phyloP scores from a whole-genome alignment of 2,888 invertebrate genomes.

The Eupithecia inturbata region DNA sequence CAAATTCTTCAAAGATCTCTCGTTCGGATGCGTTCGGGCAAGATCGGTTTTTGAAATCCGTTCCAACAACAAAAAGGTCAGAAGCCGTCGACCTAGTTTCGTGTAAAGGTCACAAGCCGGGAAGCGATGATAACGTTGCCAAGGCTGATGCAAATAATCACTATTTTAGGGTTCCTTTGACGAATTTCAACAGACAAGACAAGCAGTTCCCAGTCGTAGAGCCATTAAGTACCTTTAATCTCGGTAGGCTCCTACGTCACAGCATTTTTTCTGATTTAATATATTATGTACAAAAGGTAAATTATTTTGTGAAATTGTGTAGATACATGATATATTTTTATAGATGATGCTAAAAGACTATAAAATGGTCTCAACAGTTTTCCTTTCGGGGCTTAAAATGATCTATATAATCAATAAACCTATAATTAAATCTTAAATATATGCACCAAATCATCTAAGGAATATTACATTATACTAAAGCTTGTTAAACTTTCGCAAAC shows the following conservation, averaged over 20 bases:
- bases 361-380: too few relatives aligned
- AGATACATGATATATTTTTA: too few relatives aligned
- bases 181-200: background rate
- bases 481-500: too few relatives aligned
- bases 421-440: too few relatives aligned
- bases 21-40: conserved; percentile 53
- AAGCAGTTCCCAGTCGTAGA: background rate
- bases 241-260: too few relatives aligned
- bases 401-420: background rate
- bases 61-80: conserved; percentile 80
- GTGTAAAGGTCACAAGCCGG: conserved; percentile 53
- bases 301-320: too few relatives aligned
- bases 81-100: conserved; percentile 80
- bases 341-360: too few relatives aligned
- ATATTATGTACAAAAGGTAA: too few relatives aligned
- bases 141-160: conserved; percentile 59
- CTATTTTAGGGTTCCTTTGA: background rate
- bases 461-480: too few relatives aligned
- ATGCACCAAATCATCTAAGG: background rate
- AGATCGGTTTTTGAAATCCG: conserved; percentile 70
- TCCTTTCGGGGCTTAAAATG: too few relatives aligned
- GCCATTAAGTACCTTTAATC: background rate
- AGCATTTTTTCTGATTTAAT: too few relatives aligned
- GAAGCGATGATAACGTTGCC: conserved; percentile 76
- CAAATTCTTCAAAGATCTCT: conserved; percentile 48